Conservation (phyloP, 1,140 invertebrate species). For the Neomicropteryx cornuta region DNA sequence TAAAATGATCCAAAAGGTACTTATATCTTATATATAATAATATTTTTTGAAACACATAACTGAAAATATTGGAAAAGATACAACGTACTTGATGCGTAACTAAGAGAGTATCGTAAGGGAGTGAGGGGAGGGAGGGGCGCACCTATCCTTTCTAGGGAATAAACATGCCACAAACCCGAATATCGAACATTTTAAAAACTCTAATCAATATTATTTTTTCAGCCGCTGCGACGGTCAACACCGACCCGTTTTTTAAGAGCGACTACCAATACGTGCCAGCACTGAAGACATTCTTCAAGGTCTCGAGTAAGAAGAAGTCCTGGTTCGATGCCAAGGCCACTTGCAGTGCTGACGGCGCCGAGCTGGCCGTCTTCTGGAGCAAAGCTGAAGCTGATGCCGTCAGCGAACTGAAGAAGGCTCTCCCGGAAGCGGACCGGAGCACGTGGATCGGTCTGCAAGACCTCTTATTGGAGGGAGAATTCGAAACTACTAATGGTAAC, state of each 20-base stretch:
- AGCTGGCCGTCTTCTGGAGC: background rate
- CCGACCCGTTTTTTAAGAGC: constrained; percentile 2
- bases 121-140: no score
- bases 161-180: no score
- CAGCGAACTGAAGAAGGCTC: background rate
- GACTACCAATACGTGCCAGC: constrained; percentile 6
- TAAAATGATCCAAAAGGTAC: no score
- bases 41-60: no score
- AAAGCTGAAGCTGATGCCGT: background rate
- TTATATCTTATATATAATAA: no score
- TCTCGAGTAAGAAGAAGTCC: background rate
- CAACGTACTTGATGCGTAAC: no score
- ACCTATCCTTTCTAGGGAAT: no score
- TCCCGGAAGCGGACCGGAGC: background rate
- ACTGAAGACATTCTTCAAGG: constrained; percentile 8
- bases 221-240: no score
- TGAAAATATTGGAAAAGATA: no score
- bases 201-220: no score
- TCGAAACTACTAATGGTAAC: constrained; percentile 11
- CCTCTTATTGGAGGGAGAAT: constrained; percentile 11
- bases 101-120: no score
- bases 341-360: constrained; percentile 8
- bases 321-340: constrained; percentile 4
- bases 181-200: no score
- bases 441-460: constrained; percentile 10